Percentiles rank a stretch among this genome's conserved stretches.
phyloP scores from a whole-genome alignment of 2,113 vertebrate genomes.

The Nycticorax nycticorax region DNA sequence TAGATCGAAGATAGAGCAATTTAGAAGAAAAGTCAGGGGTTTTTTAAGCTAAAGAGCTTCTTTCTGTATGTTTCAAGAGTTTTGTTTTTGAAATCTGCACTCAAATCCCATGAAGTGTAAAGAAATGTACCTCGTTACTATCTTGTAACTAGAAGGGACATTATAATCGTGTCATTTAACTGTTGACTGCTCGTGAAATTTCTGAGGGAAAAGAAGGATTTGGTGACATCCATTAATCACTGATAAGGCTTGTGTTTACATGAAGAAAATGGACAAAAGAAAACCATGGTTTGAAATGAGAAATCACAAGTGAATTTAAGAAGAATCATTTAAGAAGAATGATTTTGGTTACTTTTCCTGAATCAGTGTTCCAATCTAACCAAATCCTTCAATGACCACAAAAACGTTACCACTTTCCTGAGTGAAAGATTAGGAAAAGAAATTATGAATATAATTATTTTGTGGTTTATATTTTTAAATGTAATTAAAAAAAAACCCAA shows the following conservation, averaged over 20 bases:
- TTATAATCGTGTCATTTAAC: not conserved
- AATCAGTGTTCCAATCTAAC: not conserved
- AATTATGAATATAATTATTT: not conserved
- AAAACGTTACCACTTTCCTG: not conserved
- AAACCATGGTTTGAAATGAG: not conserved
- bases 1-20: not conserved
- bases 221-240: not conserved
- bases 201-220: not conserved
- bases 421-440: not conserved
- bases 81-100: not conserved
- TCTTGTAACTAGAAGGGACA: not conserved
- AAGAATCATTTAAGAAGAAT: not conserved
- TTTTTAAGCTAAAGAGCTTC: not conserved
- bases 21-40: not conserved
- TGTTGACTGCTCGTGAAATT: not conserved
- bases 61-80: not conserved
- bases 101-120: not conserved
- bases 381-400: not conserved
- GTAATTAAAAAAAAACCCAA: not conserved
- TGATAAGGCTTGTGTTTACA: not conserved
- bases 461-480: not conserved
- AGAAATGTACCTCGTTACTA: not conserved
- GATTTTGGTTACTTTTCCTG: not conserved
- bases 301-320: not conserved
- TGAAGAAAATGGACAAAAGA: not conserved